phyloP scores from a whole-genome alignment of 2,797 vertebrate species.

The Sebastes flavidus region DNA sequence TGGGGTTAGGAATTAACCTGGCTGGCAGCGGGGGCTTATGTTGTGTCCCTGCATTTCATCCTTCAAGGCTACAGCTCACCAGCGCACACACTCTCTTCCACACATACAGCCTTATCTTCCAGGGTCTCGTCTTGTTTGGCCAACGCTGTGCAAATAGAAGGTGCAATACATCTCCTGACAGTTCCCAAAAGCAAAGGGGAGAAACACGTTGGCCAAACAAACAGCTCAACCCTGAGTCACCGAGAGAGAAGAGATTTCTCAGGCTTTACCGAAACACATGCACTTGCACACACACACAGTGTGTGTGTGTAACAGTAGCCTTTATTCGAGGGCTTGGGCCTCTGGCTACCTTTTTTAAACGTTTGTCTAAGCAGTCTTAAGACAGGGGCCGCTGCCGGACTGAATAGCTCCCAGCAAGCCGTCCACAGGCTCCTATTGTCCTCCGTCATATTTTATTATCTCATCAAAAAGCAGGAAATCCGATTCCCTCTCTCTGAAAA shows the following conservation, averaged over 20 bases:
- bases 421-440: conserved; percentile 78
- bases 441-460: conserved; percentile 80
- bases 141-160: conserved; percentile 81
- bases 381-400: conserved; percentile 61
- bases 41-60: conserved; percentile 78
- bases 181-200: conserved; percentile 80
- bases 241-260: conserved; percentile 75
- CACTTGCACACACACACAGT: conserved; percentile 25
- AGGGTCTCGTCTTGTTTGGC: conserved; percentile 81
- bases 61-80: conserved; percentile 78
- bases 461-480: conserved; percentile 84
- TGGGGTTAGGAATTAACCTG: conserved; percentile 81
- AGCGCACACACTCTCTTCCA: conserved; percentile 52
- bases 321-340: conserved; percentile 62
- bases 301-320: conserved; percentile 67
- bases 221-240: conserved; percentile 77
- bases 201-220: conserved; percentile 79
- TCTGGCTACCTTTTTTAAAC: conserved; percentile 76
- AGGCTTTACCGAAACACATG: conserved; percentile 68
- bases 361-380: conserved; percentile 80
- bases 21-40: conserved; percentile 53
- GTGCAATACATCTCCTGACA: conserved; percentile 84
- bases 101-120: conserved; percentile 78
- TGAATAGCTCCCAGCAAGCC: conserved; percentile 76
- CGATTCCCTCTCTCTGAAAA: conserved; percentile 80